These are phyloP conservation scores for Octonoba sinensis DNA, from an alignment of 2,888 invertebrate genomes.

Conservation along the genomic window DNA sequence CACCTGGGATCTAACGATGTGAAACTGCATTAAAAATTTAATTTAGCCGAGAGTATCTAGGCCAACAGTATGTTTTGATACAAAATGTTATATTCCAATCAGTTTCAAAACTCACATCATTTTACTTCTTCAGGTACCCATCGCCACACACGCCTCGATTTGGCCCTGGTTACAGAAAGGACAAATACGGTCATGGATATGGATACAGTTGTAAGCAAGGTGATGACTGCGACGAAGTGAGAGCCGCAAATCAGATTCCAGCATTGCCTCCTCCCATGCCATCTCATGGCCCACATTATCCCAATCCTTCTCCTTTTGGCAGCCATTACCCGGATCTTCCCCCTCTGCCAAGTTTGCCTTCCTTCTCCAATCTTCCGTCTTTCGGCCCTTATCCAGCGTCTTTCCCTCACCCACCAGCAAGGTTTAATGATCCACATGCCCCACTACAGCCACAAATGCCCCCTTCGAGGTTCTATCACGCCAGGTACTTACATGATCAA, in stretches of 20 bases:
- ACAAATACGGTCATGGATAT: slow-evolving; percentile 62
- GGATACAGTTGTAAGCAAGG: slow-evolving; percentile 63
- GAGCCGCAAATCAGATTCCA: slow-evolving; percentile 47
- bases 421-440: slow-evolving; percentile 38
- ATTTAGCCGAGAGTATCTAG: too few relatives aligned
- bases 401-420: slow-evolving; percentile 16
- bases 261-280: slow-evolving; percentile 19
- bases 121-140: slow-evolving; percentile 21
- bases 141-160: slow-evolving; percentile 36
- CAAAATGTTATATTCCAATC: too few relatives aligned
- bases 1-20: too few relatives aligned
- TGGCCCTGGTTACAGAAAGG: slow-evolving; percentile 59
- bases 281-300: not conserved
- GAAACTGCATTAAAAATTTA: too few relatives aligned
- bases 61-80: too few relatives aligned
- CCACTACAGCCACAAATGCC: slow-evolving; percentile 3
- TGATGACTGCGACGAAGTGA: slow-evolving; percentile 59
- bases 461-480: slow-evolving; percentile 34
- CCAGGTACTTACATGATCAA: slow-evolving; percentile 41
- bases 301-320: slow-evolving; percentile 12
- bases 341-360: slow-evolving; percentile 17
- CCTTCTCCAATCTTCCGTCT: slow-evolving; percentile 19
- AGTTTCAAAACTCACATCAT: too few relatives aligned
- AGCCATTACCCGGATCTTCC: slow-evolving; percentile 27
- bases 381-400: not conserved